A percentile compares a stretch with the other conserved stretches of the same genome.
These are phyloP conservation scores for Salmo trutta DNA, from an alignment of 2,797 vertebrate genomes.

Conservation along the genomic window DNA sequence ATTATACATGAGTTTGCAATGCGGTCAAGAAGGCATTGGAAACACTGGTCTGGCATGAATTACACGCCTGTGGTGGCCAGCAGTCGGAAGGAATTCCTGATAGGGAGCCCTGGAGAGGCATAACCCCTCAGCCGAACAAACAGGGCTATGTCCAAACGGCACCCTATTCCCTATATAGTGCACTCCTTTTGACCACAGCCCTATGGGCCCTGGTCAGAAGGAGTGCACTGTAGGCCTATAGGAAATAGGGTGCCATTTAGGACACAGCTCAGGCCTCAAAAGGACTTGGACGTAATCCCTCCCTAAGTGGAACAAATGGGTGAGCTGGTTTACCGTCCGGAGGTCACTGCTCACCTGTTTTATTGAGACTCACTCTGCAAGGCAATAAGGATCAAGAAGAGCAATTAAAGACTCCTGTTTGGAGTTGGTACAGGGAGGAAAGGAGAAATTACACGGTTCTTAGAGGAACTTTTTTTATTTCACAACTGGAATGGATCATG, in stretches of 20 bases:
- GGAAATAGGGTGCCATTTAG: no score
- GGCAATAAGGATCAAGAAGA: conserved; percentile 1
- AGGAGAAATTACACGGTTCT: not conserved
- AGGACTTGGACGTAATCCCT: conserved; percentile 56
- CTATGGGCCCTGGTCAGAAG: not conserved
- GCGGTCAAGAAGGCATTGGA: conserved; percentile 49
- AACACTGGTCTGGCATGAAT: conserved; percentile 68
- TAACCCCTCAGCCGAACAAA: conserved; percentile 18
- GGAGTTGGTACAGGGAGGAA: not conserved
- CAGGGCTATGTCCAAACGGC: not conserved
- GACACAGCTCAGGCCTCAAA: conserved; percentile 14
- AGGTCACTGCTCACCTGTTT: conserved; percentile 60
- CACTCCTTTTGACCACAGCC: not conserved
- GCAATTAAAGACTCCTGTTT: not conserved
- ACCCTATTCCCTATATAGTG: conserved; percentile 3
- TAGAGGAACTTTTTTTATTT: conserved; percentile 17
- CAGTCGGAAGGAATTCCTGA: conserved; percentile 70
- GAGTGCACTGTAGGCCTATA: not conserved
- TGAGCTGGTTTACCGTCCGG: conserved; percentile 51
- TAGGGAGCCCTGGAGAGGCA: conserved; percentile 65
- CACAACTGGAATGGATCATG: conserved; percentile 13
- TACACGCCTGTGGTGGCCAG: conserved; percentile 64
- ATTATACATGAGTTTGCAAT: not conserved
- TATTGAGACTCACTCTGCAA: conserved; percentile 19
- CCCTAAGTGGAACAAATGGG: conserved; percentile 68